Evolutionary conservation across 2,113 vertebrate species (phyloP).

Genomic region (Globicephala melas): DNA sequence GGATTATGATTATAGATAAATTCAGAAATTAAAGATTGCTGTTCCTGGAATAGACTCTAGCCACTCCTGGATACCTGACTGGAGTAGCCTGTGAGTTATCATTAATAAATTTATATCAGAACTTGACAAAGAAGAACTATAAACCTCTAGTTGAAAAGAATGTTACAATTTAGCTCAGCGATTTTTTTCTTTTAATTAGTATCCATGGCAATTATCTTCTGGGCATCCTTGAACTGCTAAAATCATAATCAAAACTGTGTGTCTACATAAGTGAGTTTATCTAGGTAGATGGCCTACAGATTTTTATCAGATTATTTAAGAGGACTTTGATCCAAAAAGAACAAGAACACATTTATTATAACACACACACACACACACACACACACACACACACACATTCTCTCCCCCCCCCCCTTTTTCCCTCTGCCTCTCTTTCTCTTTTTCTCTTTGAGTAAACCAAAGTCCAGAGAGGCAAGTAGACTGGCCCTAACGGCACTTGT

Average conservation of each 20-base stretch:
- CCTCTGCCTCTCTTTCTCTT: background rate
- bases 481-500: background rate
- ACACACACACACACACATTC: background rate
- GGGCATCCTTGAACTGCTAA: background rate
- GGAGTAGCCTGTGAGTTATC: background rate
- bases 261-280: background rate
- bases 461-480: background rate
- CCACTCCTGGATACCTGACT: background rate
- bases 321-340: background rate
- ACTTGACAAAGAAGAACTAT: background rate
- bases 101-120: background rate
- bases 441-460: background rate
- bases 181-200: background rate
- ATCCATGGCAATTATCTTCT: background rate
- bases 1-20: background rate
- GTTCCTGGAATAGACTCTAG: background rate
- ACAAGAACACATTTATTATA: background rate
- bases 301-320: background rate
- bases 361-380: background rate
- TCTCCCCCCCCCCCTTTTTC: background rate
- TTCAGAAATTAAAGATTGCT: background rate
- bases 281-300: background rate
- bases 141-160: background rate
- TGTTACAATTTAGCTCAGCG: background rate
- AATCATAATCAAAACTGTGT: background rate